Base-by-base conservation (phyloP, 2,113 vertebrate species). In the Charadrius vociferus region DNA sequence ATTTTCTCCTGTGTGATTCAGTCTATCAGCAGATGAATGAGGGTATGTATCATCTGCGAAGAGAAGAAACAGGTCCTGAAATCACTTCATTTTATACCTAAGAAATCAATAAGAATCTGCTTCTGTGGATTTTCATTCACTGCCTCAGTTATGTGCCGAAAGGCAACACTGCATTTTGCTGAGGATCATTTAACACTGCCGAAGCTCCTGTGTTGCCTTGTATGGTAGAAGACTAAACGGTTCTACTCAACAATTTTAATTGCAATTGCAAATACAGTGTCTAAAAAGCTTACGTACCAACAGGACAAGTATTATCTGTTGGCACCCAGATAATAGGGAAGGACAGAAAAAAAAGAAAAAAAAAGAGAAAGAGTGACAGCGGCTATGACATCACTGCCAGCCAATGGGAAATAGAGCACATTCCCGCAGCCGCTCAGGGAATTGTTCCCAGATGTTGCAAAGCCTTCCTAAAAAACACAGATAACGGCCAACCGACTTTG, bases 381-480 rank as follows among this genome's bases (percentile, higher is more conserved):
- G 14, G 84, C 67, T 6, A 9, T 94, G 93, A 96, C 95, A 87
- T 92, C 97, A 96, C 78, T 79, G 56, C 9, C 45, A 87, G 86
- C 94, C 97, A 97, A 94, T 90, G 7, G 77, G 63, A 74, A 61
- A 34, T 0, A 0, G 12, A 14, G 86, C 65, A 45, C 37, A 80
- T 68, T 55, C 66, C 93, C 85, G 81, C 80, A 92, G 82, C 86
- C 72, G 50, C 66, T 21, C 88, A 22, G 88, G 80, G 78, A 90
- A 96, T 56, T 22, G 86, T 14, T 88, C 90, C 92, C 96, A 94
- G 75, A 93, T 93, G 93, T 84, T 67, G 80, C 53, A 89, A 83
- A 80, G 47, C 83, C 84, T 90, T 78, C 90, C 93, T 70, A 55
- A 92, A 94, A 94, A 65, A 9, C 43, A 39, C 52, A 5, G 55